Evolutionary conservation across 2,797 vertebrate genomes (phyloP).

Genomic region (Pseudomugil gertrudae): DNA sequence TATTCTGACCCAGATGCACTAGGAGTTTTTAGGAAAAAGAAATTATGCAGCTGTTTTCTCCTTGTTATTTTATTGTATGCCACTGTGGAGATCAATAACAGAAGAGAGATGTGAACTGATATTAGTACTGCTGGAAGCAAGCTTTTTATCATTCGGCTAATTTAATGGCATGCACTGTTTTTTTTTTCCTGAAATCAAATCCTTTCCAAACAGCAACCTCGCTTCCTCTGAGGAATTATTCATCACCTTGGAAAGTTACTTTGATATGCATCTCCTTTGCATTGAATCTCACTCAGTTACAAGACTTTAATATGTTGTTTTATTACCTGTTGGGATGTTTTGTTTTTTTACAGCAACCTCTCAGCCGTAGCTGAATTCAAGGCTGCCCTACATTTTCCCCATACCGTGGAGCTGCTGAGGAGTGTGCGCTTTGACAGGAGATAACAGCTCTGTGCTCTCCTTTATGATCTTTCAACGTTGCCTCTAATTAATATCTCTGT

Average conservation of each 20-base stretch:
- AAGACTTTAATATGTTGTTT: constrained; percentile 32
- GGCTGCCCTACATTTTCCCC: constrained; percentile 70
- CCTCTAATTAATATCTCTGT: constrained; percentile 80
- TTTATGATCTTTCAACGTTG: constrained; percentile 77
- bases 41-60: constrained; percentile 25
- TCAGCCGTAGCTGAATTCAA: constrained; percentile 42
- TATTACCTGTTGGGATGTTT: constrained; percentile 32
- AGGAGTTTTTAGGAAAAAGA: constrained; percentile 28
- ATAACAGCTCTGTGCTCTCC: constrained; percentile 64
- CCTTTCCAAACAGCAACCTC: constrained; percentile 18
- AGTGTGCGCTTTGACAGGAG: constrained; percentile 51
- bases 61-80: constrained; percentile 32
- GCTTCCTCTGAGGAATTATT: constrained; percentile 30
- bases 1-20: constrained; percentile 21
- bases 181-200: constrained; percentile 30
- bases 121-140: constrained; percentile 32
- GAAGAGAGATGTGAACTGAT: constrained; percentile 11
- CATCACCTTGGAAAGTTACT: constrained; percentile 25
- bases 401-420: constrained; percentile 17
- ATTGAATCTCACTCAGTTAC: constrained; percentile 25
- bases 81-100: constrained; percentile 43
- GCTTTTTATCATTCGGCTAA: constrained; percentile 31
- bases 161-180: constrained; percentile 30
- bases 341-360: constrained; percentile 13
- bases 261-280: constrained; percentile 43